phyloP scores from a whole-genome alignment of 1,140 invertebrate genomes.

The Cotesia vestalis region DNA sequence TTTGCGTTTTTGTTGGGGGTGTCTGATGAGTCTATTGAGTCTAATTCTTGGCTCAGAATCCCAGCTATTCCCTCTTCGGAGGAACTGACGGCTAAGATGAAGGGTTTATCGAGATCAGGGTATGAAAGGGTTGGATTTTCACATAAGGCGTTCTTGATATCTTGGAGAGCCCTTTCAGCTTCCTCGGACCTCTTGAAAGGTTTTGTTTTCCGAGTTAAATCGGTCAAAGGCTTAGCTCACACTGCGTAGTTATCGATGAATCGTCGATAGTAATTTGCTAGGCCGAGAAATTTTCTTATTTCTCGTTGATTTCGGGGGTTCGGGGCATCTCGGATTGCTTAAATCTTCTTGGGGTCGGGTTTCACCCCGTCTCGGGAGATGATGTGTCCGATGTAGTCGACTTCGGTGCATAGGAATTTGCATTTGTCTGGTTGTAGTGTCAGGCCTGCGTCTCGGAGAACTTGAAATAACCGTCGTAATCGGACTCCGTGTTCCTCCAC shows the following conservation, averaged over 20 bases:
- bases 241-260: background rate
- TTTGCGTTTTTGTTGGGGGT: background rate
- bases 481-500: conserved; percentile 2
- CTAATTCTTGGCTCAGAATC: no score
- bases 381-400: conserved; percentile 49
- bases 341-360: background rate
- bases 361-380: background rate
- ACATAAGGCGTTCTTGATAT: no score
- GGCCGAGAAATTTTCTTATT: conserved; percentile 21
- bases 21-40: no score
- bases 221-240: background rate
- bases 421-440: conserved; percentile 27
- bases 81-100: no score
- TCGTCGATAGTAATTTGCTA: background rate
- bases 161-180: background rate
- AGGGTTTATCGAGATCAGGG: no score
- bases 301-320: background rate
- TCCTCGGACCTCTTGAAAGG: background rate
- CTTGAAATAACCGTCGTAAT: background rate
- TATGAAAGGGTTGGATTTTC: no score
- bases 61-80: no score
- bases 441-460: background rate
- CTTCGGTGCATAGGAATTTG: conserved; percentile 28
- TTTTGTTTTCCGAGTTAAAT: background rate
- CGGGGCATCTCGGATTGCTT: background rate